Evolutionary conservation across 2,113 vertebrate species (phyloP).

Genomic region (Tor tambroides): DNA sequence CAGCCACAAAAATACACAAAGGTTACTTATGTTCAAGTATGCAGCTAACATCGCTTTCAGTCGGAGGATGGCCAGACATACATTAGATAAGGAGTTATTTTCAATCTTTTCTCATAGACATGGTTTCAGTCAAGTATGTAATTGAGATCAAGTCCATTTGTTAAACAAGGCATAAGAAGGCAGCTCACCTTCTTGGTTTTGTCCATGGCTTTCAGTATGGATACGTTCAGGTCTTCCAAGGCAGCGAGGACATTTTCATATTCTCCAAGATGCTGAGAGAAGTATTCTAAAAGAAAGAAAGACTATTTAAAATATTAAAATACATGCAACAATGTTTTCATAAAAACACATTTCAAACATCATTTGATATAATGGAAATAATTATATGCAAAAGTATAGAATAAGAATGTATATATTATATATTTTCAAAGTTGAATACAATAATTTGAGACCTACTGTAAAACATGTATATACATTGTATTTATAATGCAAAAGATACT

Average conservation of each 20-base stretch:
- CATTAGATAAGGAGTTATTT: not conserved
- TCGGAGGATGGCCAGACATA: not conserved
- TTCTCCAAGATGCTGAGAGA: slow-evolving; percentile 89
- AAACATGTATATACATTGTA: not conserved
- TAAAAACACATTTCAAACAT: not conserved
- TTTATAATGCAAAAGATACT: not conserved
- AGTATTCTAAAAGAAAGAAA: slow-evolving; percentile 82
- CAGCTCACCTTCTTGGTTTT: slow-evolving; percentile 90
- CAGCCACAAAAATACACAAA: slow-evolving; percentile 1
- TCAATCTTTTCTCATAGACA: not conserved
- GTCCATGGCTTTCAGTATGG: slow-evolving; percentile 90
- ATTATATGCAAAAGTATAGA: not conserved
- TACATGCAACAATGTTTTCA: not conserved
- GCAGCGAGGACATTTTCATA: slow-evolving; percentile 89
- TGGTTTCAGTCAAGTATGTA: not conserved
- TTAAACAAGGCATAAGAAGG: not conserved
- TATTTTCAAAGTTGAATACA: not conserved
- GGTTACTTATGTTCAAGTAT: not conserved
- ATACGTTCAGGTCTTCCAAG: slow-evolving; percentile 88
- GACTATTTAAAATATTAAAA: not conserved
- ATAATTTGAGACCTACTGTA: not conserved
- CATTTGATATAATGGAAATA: not conserved
- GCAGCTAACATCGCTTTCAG: not conserved
- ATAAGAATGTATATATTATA: not conserved
- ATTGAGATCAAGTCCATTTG: not conserved